phyloP scores from a whole-genome alignment of 2,113 vertebrate genomes.

The Lepus americanus region DNA sequence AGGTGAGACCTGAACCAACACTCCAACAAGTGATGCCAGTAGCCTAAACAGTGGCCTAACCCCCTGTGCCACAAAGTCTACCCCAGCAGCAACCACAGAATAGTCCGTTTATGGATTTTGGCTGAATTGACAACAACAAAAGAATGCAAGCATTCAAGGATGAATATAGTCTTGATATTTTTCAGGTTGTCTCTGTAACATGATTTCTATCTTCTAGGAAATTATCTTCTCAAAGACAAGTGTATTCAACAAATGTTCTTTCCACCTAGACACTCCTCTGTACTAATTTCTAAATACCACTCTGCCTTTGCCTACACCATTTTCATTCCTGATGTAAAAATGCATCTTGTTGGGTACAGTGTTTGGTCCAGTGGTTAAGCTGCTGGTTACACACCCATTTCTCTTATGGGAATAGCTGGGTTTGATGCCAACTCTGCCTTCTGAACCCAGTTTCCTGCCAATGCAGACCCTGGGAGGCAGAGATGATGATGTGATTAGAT shows the following conservation, averaged over 20 bases:
- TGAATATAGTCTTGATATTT: background rate
- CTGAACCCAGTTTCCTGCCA: too few species aligned
- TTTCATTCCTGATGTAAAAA: slow-evolving; percentile 24
- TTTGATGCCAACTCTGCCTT: too few species aligned
- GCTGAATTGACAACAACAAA: slow-evolving; percentile 5
- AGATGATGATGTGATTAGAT: too few species aligned
- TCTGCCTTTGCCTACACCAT: background rate
- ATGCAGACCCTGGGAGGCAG: too few species aligned
- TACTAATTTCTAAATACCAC: background rate
- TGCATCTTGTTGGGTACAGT: too few species aligned
- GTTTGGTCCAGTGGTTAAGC: too few species aligned
- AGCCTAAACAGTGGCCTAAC: too few species aligned
- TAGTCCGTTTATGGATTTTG: background rate
- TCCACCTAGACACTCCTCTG: background rate
- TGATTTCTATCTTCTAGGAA: background rate
- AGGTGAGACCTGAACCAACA: too few species aligned
- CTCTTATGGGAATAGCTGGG: too few species aligned
- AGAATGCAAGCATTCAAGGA: background rate
- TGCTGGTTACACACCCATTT: too few species aligned
- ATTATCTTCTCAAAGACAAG: background rate
- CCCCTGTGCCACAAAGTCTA: too few species aligned
- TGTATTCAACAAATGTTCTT: background rate
- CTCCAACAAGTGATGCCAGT: too few species aligned
- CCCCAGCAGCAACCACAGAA: background rate
- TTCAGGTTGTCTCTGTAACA: background rate